phyloP scores from a whole-genome alignment of 2,797 vertebrate genomes.

The Chrysocyon brachyurus region DNA sequence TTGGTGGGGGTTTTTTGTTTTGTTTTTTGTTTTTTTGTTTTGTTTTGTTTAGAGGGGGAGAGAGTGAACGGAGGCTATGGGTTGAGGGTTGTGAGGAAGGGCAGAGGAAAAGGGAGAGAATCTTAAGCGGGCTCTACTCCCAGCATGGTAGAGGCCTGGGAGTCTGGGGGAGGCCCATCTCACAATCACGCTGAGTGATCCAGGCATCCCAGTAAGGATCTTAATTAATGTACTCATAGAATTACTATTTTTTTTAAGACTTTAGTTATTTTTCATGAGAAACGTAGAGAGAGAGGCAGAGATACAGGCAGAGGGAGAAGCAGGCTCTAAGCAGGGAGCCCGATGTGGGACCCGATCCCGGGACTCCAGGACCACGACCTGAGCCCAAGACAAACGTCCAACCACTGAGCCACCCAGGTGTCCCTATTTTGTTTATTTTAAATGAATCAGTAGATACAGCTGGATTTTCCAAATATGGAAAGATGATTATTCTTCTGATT shows the following conservation, averaged over 20 bases:
- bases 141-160: neutral
- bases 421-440: neutral
- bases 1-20: neutral
- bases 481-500: neutral
- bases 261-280: too few relatives aligned
- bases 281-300: too few relatives aligned
- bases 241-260: neutral
- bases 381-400: too few relatives aligned
- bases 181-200: neutral
- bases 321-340: too few relatives aligned
- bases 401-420: too few relatives aligned
- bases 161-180: neutral
- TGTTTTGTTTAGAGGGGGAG: too few relatives aligned
- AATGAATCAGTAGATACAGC: neutral
- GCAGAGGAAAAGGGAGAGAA: neutral
- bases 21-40: neutral
- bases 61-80: too few relatives aligned
- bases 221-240: slow-evolving; percentile 7
- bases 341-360: too few relatives aligned
- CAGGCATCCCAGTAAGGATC: neutral
- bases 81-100: neutral
- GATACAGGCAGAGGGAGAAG: too few relatives aligned
- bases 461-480: slow-evolving; percentile 56
- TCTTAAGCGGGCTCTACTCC: neutral
- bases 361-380: too few relatives aligned